A percentile compares a stretch with the other conserved stretches of the same genome.
Evolutionary conservation across 64 coral and sea anemone genomes (phyloP).

Genomic region (Orbicella faveolata): DNA sequence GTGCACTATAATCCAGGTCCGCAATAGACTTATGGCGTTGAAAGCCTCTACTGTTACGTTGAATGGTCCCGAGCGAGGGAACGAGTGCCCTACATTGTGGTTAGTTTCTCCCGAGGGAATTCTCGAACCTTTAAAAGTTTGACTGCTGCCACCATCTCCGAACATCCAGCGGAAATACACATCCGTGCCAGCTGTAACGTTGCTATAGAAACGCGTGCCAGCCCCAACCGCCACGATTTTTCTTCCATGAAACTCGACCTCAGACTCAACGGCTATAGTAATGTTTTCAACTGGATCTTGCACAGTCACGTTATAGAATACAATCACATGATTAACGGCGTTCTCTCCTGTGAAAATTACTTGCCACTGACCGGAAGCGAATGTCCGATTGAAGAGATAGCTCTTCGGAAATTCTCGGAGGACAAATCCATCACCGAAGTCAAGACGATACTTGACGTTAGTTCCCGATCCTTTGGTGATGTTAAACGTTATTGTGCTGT

Average conservation of each 20-base stretch:
- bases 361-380: slow-evolving; percentile 68
- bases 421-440: slow-evolving; percentile 81
- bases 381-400: slow-evolving; percentile 72
- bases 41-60: slow-evolving; percentile 45
- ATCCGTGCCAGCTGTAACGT: slow-evolving; percentile 60
- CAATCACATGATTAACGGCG: slow-evolving; percentile 64
- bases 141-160: background rate
- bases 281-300: slow-evolving; percentile 76
- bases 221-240: slow-evolving; percentile 42
- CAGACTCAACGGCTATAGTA: slow-evolving; percentile 32
- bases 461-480: slow-evolving; percentile 70
- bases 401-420: slow-evolving; percentile 23
- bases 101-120: slow-evolving; percentile 18
- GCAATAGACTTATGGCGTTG: slow-evolving; percentile 63
- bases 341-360: slow-evolving; percentile 72
- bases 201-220: slow-evolving; percentile 19
- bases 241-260: background rate
- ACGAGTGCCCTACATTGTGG: slow-evolving; percentile 21
- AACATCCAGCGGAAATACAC: slow-evolving; percentile 56
- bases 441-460: slow-evolving; percentile 65
- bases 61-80: slow-evolving; percentile 21
- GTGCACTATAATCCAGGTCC: slow-evolving; percentile 42
- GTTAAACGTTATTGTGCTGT: slow-evolving; percentile 74
- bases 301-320: slow-evolving; percentile 84
- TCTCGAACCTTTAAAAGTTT: background rate